These are phyloP conservation scores for Mohoua ochrocephala DNA, from an alignment of 2,113 vertebrate species.

Conservation along the genomic window DNA sequence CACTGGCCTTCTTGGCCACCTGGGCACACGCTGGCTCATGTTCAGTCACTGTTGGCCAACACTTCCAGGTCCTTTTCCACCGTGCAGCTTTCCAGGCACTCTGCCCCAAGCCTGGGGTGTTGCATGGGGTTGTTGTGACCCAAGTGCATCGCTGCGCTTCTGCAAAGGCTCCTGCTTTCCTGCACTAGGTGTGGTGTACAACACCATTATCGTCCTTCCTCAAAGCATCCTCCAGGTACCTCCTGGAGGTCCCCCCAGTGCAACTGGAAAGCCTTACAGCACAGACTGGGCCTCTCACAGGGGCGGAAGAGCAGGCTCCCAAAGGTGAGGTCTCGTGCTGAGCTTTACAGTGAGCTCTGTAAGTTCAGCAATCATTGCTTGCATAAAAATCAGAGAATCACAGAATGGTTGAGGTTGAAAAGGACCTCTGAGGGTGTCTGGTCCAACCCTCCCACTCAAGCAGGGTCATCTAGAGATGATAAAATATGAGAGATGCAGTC, in stretches of 20 bases:
- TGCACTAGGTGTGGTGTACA: neutral
- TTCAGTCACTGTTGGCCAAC: rapidly evolving
- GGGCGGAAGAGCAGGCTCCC: neutral
- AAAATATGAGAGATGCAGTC: neutral
- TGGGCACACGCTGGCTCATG: neutral
- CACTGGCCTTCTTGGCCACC: neutral
- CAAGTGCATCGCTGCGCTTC: rapidly evolving
- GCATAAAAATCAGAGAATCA: neutral
- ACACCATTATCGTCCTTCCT: neutral
- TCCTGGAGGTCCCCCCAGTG: neutral
- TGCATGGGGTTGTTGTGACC: neutral
- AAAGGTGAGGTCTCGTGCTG: neutral
- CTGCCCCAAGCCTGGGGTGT: neutral
- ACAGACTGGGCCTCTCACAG: neutral
- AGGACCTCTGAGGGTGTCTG: neutral
- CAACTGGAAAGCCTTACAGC: neutral
- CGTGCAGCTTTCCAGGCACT: neutral
- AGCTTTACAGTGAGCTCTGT: neutral
- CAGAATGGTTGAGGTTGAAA: neutral
- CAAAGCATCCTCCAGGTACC: neutral
- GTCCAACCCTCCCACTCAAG: neutral
- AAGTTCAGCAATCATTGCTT: neutral
- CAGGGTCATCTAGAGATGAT: neutral
- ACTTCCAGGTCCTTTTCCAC: neutral
- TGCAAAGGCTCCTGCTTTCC: neutral